Evolutionary conservation across 92 coral and sea anemone species (phyloP).

Genomic region (Paramuricea clavata): DNA sequence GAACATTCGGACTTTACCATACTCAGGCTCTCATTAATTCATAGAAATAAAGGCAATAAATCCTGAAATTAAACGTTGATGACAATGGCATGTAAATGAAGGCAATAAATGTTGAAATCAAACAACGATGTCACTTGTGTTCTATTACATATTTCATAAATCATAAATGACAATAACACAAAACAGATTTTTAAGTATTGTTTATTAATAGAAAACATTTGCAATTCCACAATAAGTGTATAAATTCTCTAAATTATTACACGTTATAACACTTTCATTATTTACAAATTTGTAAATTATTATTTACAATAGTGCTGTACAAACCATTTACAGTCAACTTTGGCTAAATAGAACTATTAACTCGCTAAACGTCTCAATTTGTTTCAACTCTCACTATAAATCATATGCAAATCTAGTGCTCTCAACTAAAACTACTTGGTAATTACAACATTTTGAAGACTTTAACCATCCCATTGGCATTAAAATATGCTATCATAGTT

Average conservation of each 20-base stretch:
- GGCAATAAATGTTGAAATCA: neutral
- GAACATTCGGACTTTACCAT: neutral
- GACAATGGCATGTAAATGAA: neutral
- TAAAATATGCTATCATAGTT: no score
- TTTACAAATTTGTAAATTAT: slow-evolving; percentile 1
- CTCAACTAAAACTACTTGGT: no score
- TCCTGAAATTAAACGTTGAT: neutral
- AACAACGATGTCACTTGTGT: neutral
- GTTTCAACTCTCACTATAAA: neutral
- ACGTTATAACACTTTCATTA: neutral
- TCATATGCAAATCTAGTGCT: neutral
- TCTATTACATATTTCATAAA: neutral
- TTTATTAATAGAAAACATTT: slow-evolving; percentile 26
- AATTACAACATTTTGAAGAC: neutral
- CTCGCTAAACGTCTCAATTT: neutral
- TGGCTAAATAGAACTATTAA: neutral
- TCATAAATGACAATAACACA: neutral
- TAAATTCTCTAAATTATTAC: neutral
- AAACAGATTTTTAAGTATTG: neutral
- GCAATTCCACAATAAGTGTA: neutral
- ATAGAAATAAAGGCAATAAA: neutral
- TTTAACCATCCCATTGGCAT: neutral
- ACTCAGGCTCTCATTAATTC: neutral
- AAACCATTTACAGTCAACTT: slow-evolving; percentile 1
- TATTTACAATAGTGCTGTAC: slow-evolving; percentile 21